A percentile compares a stretch with the other conserved stretches of the same genome.
Evolutionary conservation across 2,113 vertebrate genomes (phyloP).

Genomic region (Rousettus leschenaultii): DNA sequence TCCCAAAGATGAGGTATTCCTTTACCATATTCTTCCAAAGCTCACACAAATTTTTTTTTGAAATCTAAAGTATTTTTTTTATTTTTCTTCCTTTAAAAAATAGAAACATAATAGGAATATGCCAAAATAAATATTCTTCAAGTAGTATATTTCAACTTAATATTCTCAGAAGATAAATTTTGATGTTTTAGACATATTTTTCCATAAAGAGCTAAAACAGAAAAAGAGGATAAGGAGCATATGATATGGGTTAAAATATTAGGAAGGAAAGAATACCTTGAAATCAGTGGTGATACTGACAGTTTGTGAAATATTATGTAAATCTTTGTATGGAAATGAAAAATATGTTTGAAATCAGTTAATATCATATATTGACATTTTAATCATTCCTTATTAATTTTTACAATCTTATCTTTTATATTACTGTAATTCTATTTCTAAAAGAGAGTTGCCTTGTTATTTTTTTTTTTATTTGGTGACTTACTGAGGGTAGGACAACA

Average conservation of each 20-base stretch:
- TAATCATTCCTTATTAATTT: background rate
- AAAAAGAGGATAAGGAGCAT: background rate
- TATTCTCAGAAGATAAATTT: constrained; percentile 18
- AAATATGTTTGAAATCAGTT: background rate
- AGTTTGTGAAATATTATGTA: background rate
- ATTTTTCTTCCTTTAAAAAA: background rate
- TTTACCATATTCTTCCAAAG: background rate
- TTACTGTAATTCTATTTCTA: background rate
- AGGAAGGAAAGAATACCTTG: background rate
- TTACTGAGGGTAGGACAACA: background rate
- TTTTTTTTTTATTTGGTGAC: background rate
- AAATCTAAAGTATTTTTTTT: background rate
- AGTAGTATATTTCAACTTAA: background rate
- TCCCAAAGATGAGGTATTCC: background rate
- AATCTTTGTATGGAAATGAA: background rate
- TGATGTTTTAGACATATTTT: constrained; percentile 4
- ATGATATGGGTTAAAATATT: background rate
- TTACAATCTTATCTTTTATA: background rate
- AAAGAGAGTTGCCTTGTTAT: background rate
- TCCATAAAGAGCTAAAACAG: background rate
- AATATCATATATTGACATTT: background rate
- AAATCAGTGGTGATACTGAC: background rate
- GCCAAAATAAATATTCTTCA: constrained; percentile 18
- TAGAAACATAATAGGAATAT: background rate
- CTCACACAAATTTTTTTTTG: background rate